These are phyloP conservation scores for Troides helena DNA, from an alignment of 2,888 invertebrate genomes.

Conservation along the genomic window DNA sequence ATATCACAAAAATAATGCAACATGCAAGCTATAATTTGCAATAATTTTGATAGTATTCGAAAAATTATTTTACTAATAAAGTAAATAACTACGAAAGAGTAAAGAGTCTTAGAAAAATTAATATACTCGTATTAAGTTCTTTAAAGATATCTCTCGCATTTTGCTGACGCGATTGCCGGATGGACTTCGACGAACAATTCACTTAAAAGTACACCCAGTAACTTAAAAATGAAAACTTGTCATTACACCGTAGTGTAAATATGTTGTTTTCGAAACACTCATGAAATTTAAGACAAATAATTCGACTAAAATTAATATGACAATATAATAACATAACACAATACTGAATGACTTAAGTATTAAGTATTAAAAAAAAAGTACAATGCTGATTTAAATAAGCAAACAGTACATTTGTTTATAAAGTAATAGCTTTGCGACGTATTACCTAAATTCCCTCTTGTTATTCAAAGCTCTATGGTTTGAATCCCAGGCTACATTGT, in stretches of 20 bases:
- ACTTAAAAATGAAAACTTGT: not conserved
- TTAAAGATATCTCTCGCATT: not conserved
- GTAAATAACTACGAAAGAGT: not conserved
- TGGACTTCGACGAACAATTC: not conserved
- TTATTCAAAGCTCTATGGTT: no score
- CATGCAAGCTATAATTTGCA: not conserved
- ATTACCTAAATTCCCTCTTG: not conserved
- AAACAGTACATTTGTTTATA: not conserved
- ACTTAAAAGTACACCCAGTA: not conserved
- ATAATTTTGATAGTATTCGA: not conserved
- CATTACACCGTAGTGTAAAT: not conserved
- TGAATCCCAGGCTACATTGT: no score
- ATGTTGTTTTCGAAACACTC: not conserved
- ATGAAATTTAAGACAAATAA: not conserved
- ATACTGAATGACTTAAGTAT: not conserved
- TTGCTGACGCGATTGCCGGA: not conserved
- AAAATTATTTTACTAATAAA: not conserved
- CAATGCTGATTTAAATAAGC: no score
- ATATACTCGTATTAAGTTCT: not conserved
- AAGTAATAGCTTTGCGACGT: not conserved
- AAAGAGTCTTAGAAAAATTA: not conserved
- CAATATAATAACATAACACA: not conserved
- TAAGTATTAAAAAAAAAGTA: no score
- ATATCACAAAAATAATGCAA: not conserved
- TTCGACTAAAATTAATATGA: not conserved